A percentile compares a stretch with the other conserved stretches of the same genome.
phyloP scores from a whole-genome alignment of 2,797 vertebrate genomes.

The Phalloptychus januarius region DNA sequence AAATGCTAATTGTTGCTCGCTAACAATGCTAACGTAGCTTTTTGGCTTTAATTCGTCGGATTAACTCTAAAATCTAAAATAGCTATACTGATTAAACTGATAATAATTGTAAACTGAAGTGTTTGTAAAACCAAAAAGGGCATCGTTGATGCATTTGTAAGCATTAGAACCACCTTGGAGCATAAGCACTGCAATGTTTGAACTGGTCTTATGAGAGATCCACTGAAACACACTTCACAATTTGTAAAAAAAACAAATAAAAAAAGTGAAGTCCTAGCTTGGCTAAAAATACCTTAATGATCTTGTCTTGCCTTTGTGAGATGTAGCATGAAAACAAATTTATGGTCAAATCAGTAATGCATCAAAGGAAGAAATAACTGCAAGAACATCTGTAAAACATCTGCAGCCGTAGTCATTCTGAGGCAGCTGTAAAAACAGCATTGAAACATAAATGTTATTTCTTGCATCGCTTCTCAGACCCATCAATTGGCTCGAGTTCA shows the following conservation, averaged over 20 bases:
- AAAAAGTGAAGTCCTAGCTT: not conserved
- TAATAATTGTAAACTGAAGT: not conserved
- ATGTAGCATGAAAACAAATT: not conserved
- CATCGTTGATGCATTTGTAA: not conserved
- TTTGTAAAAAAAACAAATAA: not conserved
- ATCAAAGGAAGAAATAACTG: not conserved
- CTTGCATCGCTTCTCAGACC: not conserved
- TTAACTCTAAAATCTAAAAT: not conserved
- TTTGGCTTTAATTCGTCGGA: not conserved
- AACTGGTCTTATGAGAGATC: not conserved
- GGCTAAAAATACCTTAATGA: not conserved
- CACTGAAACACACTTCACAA: not conserved
- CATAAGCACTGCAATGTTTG: not conserved
- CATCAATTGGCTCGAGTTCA: not conserved
- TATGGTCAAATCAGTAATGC: not conserved
- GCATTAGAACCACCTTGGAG: not conserved
- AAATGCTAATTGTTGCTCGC: not conserved
- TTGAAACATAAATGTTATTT: not conserved
- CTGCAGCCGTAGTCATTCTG: not conserved
- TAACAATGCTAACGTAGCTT: too few relatives aligned
- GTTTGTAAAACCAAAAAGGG: not conserved
- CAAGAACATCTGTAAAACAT: conserved; percentile 3
- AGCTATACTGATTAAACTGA: not conserved
- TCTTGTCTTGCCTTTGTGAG: not conserved
- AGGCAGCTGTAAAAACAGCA: not conserved